A percentile compares a stretch with the other conserved stretches of the same genome.
phyloP scores from a whole-genome alignment of 2,888 invertebrate species.

The Chymomyza amoena region DNA sequence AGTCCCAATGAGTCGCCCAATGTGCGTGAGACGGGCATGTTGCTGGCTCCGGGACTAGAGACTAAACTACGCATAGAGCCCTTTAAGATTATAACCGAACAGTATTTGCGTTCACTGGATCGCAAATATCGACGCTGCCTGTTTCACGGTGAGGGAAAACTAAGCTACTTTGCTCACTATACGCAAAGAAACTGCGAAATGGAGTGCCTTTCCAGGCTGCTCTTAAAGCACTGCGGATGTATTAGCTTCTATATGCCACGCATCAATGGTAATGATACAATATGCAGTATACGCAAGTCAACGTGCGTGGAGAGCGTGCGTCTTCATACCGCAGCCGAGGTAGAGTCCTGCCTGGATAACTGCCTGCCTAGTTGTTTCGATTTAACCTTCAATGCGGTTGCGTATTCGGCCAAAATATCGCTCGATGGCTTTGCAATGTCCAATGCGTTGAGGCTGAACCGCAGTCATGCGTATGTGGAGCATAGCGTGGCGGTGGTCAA shows the following conservation, averaged over 20 bases:
- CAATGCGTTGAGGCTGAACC: constrained; percentile 40
- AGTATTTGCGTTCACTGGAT: constrained; percentile 55
- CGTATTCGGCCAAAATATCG: constrained; percentile 81
- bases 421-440: constrained; percentile 56
- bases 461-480: constrained; percentile 55
- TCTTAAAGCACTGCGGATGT: constrained; percentile 78
- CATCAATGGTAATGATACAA: constrained; percentile 83
- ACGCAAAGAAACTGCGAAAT: constrained; percentile 88
- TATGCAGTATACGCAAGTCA: constrained; percentile 85
- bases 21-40: constrained; percentile 69
- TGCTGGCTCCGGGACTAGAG: constrained; percentile 67
- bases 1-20: constrained; percentile 74
- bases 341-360: constrained; percentile 78
- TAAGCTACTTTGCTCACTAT: constrained; percentile 85
- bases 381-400: constrained; percentile 82
- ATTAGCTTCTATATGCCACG: constrained; percentile 76
- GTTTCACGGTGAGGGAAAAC: constrained; percentile 84
- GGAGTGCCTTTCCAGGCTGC: constrained; percentile 87
- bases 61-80: constrained; percentile 72
- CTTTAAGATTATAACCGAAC: constrained; percentile 62
- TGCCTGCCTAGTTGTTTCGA: constrained; percentile 86
- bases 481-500: constrained; percentile 86
- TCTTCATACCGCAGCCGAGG: constrained; percentile 44
- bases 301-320: constrained; percentile 79
- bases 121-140: constrained; percentile 82